Evolutionary conservation across 2,888 invertebrate species (phyloP).

Genomic region (Philereme transversata): DNA sequence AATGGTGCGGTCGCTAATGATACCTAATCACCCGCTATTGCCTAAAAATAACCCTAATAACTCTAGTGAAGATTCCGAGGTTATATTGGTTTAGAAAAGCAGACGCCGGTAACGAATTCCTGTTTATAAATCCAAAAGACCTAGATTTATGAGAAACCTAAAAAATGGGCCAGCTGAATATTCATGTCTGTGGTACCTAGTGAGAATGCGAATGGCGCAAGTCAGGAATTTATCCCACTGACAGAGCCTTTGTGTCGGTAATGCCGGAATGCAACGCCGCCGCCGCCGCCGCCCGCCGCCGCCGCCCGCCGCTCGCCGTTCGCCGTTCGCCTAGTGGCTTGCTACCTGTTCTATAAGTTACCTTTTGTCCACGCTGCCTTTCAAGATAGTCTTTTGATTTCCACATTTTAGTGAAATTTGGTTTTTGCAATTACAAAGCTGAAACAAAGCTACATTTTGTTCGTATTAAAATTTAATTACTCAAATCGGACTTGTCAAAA

Average conservation of each 20-base stretch:
- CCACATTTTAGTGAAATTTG: constrained; percentile 14
- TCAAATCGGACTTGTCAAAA: no score
- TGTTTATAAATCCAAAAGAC: no score
- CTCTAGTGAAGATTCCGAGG: no score
- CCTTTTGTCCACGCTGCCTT: constrained; percentile 11
- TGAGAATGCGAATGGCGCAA: constrained; percentile 10
- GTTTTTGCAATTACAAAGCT: background rate
- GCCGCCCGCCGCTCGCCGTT: constrained; percentile 1
- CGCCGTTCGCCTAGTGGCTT: no score
- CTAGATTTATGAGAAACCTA: background rate
- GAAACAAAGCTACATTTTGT: background rate
- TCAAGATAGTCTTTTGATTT: constrained; percentile 10
- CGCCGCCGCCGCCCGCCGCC: constrained; percentile 2
- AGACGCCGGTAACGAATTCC: no score
- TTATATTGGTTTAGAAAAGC: no score
- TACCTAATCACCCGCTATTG: no score
- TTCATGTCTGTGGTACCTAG: constrained; percentile 1
- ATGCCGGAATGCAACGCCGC: constrained; percentile 13
- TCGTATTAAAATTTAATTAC: background rate
- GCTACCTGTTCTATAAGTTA: constrained; percentile 7
- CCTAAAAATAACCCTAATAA: no score
- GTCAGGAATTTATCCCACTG: constrained; percentile 16
- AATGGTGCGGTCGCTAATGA: no score
- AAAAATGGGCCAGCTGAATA: background rate
- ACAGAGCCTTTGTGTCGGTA: constrained; percentile 20